Evolutionary conservation across 1,140 invertebrate species (phyloP).

Genomic region (Mesaphorura yosii): DNA sequence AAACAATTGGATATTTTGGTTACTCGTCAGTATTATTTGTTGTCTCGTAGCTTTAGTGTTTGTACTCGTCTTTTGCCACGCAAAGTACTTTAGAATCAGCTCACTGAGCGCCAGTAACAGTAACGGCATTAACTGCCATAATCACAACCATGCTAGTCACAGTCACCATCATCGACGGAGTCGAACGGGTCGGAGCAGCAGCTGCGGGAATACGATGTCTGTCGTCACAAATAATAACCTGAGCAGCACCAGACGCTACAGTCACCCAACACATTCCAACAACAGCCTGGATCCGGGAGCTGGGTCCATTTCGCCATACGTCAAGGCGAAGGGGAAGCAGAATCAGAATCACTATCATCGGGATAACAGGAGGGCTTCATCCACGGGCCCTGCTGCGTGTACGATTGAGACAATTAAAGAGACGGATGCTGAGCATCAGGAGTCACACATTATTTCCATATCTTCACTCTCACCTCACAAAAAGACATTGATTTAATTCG

Average conservation of each 20-base stretch:
- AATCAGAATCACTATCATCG: too few relatives aligned
- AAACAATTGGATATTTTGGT: constrained; percentile 27
- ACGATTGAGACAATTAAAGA: too few relatives aligned
- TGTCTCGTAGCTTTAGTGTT: constrained; percentile 10
- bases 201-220: neutral
- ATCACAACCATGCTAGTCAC: neutral
- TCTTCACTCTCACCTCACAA: too few relatives aligned
- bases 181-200: neutral
- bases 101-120: neutral
- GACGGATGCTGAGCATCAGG: too few relatives aligned
- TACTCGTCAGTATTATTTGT: constrained; percentile 17
- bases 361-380: too few relatives aligned
- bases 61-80: constrained; percentile 11
- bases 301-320: too few relatives aligned
- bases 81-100: neutral
- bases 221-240: neutral
- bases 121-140: neutral
- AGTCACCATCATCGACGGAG: neutral
- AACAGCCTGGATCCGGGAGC: too few relatives aligned
- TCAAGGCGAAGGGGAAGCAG: too few relatives aligned
- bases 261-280: neutral
- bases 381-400: too few relatives aligned
- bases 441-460: too few relatives aligned
- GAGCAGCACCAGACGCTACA: neutral
- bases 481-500: too few relatives aligned